Evolutionary conservation across 2,888 invertebrate species (phyloP).

Genomic region (Epinotia brunnichana): DNA sequence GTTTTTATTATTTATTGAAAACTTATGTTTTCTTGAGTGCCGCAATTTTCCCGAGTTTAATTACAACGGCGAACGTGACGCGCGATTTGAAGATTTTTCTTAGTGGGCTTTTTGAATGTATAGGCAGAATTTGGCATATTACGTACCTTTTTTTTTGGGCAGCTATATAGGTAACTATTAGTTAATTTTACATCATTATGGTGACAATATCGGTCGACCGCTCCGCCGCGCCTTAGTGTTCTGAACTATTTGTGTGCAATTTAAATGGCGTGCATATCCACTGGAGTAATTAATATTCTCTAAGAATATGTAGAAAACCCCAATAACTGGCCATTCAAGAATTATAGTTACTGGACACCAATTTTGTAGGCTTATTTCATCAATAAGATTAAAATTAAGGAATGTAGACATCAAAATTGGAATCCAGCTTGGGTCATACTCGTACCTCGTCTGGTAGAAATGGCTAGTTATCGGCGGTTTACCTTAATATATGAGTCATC

Average conservation of each 20-base stretch:
- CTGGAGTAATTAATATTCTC: neutral
- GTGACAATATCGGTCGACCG: conserved; percentile 18
- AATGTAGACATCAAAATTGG: neutral
- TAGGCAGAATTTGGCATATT: neutral
- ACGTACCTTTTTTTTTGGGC: neutral
- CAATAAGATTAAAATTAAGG: neutral
- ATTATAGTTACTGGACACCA: neutral
- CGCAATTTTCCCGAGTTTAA: no score
- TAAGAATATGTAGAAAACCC: neutral
- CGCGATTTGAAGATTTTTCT: no score
- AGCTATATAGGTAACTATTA: neutral
- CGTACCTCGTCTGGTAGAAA: neutral
- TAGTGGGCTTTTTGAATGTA: neutral
- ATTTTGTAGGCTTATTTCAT: neutral
- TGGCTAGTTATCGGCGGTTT: neutral
- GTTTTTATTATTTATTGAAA: neutral
- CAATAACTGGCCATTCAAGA: neutral
- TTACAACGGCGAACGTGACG: no score
- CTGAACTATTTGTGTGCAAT: conserved; percentile 72
- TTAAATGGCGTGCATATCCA: conserved; percentile 53
- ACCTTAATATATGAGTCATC: neutral
- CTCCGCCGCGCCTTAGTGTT: conserved; percentile 46
- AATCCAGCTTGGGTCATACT: neutral
- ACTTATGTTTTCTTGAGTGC: no score
- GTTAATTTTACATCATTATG: neutral